Percentiles rank a stretch among this genome's conserved stretches.
Evolutionary conservation across 2,888 invertebrate species (phyloP).

Genomic region (Tinea trinotella): DNA sequence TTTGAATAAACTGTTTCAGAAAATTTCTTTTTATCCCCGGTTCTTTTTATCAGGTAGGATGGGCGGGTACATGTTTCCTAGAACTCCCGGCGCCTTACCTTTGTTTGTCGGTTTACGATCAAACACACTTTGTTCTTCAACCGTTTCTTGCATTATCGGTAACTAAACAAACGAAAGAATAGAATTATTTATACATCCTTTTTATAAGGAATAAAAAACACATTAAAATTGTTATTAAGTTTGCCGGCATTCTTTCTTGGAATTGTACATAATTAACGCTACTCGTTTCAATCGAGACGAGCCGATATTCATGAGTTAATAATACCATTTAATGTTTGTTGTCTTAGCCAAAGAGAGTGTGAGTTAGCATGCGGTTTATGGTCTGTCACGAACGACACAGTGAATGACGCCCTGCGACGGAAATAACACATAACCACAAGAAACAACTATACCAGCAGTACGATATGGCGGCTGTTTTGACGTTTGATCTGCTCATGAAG

Average conservation of each 20-base stretch:
- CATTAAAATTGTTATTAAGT: background rate
- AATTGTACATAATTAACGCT: background rate
- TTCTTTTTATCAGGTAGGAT: conserved; percentile 9
- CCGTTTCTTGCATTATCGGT: background rate
- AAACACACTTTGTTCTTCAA: conserved; percentile 8
- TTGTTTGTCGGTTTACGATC: conserved; percentile 9
- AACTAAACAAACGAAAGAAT: background rate
- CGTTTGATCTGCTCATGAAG: too few relatives aligned
- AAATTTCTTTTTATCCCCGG: conserved; percentile 8
- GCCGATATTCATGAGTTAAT: background rate
- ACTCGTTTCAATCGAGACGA: background rate
- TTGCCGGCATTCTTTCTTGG: background rate
- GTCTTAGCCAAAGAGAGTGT: background rate
- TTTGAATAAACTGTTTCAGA: conserved; percentile 15
- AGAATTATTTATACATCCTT: background rate
- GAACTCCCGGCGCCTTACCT: conserved; percentile 14
- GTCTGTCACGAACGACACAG: background rate
- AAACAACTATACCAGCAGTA: too few relatives aligned
- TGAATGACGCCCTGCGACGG: conserved; percentile 6
- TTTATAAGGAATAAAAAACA: background rate
- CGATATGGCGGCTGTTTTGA: too few relatives aligned
- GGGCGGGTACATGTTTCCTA: conserved; percentile 1
- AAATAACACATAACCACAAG: conserved; percentile 8
- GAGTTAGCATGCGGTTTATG: background rate
- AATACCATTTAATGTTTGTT: background rate